phyloP scores from a whole-genome alignment of 2,113 vertebrate species.

The Patagioenas fasciata region DNA sequence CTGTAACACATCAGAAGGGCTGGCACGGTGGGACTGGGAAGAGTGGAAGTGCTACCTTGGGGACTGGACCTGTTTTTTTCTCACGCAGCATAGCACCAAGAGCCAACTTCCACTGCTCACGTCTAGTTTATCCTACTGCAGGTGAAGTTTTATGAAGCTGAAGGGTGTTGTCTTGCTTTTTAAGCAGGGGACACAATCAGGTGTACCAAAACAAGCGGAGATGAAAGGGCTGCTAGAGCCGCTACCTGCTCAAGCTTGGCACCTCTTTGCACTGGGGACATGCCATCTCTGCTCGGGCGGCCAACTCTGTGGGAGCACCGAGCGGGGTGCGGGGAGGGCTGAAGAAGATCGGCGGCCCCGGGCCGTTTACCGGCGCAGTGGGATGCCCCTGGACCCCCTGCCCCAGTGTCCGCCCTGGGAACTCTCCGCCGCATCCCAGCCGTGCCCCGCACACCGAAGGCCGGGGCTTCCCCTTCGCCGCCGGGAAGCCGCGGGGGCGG shows the following conservation, averaged over 20 bases:
- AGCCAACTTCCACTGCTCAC: fast-evolving
- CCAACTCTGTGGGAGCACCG: background rate
- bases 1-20: fast-evolving
- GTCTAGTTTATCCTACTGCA: background rate
- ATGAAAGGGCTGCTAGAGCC: background rate
- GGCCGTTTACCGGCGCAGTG: background rate
- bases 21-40: background rate
- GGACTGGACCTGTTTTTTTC: background rate
- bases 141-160: background rate
- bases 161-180: background rate
- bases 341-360: background rate
- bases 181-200: background rate
- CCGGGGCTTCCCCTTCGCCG: background rate
- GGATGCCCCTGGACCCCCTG: too few relatives aligned
- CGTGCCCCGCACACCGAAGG: background rate
- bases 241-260: background rate
- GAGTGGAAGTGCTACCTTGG: background rate
- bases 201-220: background rate
- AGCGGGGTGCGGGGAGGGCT: background rate
- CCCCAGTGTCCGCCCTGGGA: background rate
- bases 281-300: background rate
- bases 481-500: background rate
- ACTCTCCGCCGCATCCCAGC: background rate
- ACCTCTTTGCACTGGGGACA: fast-evolving
- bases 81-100: fast-evolving